Conservation (phyloP, 2,888 invertebrate genomes). For the Artemia sp. region DNA sequence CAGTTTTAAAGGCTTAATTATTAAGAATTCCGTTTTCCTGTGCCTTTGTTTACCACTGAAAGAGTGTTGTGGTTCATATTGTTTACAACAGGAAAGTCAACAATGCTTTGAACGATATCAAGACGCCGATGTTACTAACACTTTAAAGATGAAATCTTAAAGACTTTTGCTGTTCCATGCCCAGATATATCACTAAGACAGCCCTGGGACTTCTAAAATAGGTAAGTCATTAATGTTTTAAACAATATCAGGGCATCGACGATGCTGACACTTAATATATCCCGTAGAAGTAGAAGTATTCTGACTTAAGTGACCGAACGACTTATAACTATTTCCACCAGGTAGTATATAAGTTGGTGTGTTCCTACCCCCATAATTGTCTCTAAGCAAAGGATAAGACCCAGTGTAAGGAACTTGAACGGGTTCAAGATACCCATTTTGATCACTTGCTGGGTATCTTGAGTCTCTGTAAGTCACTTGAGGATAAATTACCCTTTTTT, state of each 20-base stretch:
- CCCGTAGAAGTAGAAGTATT: background rate
- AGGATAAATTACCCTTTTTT: background rate
- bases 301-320: background rate
- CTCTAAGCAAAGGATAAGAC: background rate
- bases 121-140: no score
- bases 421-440: background rate
- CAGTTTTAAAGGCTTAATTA: no score
- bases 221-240: background rate
- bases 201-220: no score
- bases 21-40: no score
- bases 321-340: background rate
- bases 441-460: slow-evolving; percentile 1
- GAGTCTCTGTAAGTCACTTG: background rate
- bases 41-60: no score
- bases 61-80: no score
- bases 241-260: slow-evolving; percentile 7
- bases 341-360: background rate
- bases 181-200: no score
- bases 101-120: no score
- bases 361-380: background rate
- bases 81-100: no score
- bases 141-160: no score
- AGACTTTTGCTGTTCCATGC: no score
- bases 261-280: background rate
- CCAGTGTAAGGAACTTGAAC: slow-evolving; percentile 1